phyloP scores from a whole-genome alignment of 2,888 invertebrate genomes.

The Rhogogaster chlorosoma region DNA sequence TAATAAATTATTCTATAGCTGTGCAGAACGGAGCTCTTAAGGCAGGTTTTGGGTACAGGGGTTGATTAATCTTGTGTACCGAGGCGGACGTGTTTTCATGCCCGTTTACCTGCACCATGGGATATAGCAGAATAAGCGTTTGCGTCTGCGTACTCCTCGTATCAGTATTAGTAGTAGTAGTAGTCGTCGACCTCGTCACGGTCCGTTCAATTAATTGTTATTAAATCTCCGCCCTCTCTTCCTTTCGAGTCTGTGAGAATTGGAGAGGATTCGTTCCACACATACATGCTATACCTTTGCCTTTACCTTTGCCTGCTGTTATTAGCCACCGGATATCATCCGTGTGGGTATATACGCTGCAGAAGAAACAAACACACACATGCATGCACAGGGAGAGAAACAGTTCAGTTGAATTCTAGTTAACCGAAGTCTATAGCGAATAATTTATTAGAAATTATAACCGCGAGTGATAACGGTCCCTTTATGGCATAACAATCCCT shows the following conservation, averaged over 20 bases:
- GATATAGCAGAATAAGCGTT: not conserved
- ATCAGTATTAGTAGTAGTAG: not conserved
- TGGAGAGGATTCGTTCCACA: not conserved
- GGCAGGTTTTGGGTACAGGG: conserved; percentile 7
- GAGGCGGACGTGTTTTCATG: conserved; percentile 40
- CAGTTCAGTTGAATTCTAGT: not conserved
- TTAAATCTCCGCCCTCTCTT: not conserved
- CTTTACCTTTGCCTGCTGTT: not conserved
- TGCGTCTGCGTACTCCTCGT: not conserved
- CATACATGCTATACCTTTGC: not conserved
- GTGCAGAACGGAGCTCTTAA: conserved; percentile 1
- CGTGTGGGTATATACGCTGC: not conserved
- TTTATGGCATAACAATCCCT: not conserved
- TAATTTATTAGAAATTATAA: conserved; percentile 30
- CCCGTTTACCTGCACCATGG: conserved; percentile 27
- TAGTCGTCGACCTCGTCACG: conserved; percentile 26
- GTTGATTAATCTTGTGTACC: conserved; percentile 41
- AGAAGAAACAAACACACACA: not conserved
- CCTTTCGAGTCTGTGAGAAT: not conserved
- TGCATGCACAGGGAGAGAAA: not conserved
- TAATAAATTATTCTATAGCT: not conserved
- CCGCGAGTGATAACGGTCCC: not conserved
- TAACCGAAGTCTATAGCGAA: not conserved
- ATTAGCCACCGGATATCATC: not conserved
- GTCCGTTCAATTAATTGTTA: conserved; percentile 35